A percentile compares a stretch with the other conserved stretches of the same genome.
Conservation (phyloP, 2,888 invertebrate genomes). For the Phengaris arion region DNA sequence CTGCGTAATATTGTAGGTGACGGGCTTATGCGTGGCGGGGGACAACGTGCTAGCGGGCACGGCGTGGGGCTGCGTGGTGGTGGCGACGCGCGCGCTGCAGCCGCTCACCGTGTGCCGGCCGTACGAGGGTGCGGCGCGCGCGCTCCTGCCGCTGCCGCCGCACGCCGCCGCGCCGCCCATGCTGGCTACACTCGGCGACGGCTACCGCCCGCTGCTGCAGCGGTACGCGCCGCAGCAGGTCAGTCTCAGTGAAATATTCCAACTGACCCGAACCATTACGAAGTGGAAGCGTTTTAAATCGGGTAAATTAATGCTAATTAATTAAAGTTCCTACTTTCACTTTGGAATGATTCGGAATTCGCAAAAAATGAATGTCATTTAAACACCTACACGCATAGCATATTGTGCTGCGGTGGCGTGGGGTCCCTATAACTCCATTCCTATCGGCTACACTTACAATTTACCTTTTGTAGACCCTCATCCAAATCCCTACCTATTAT, state of each 20-base stretch:
- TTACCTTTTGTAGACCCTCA: too few relatives aligned
- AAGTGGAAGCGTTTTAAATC: too few relatives aligned
- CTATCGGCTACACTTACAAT: too few relatives aligned
- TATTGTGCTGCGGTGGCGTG: too few relatives aligned
- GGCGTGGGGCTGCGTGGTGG: slow-evolving; percentile 95
- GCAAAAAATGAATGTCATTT: too few relatives aligned
- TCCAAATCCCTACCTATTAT: too few relatives aligned
- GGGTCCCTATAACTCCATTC: too few relatives aligned
- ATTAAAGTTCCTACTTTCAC: too few relatives aligned
- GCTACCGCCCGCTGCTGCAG: slow-evolving; percentile 86
- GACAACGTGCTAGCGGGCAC: slow-evolving; percentile 93
- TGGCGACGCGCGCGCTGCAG: slow-evolving; percentile 87
- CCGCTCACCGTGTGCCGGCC: slow-evolving; percentile 96
- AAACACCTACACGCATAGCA: too few relatives aligned
- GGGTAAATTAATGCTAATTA: too few relatives aligned
- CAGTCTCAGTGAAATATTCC: not conserved
- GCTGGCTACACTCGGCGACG: slow-evolving; percentile 89
- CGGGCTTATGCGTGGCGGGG: slow-evolving; percentile 83
- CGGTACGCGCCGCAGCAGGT: slow-evolving; percentile 64
- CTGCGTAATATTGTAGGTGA: slow-evolving; percentile 73
- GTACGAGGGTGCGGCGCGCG: slow-evolving; percentile 88
- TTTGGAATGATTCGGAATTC: too few relatives aligned
- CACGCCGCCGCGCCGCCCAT: slow-evolving; percentile 63
- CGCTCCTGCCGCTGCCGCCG: slow-evolving; percentile 80
- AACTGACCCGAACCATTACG: too few relatives aligned